Evolutionary conservation across 1,140 invertebrate species (phyloP).

Genomic region (Drosophila pachea): DNA sequence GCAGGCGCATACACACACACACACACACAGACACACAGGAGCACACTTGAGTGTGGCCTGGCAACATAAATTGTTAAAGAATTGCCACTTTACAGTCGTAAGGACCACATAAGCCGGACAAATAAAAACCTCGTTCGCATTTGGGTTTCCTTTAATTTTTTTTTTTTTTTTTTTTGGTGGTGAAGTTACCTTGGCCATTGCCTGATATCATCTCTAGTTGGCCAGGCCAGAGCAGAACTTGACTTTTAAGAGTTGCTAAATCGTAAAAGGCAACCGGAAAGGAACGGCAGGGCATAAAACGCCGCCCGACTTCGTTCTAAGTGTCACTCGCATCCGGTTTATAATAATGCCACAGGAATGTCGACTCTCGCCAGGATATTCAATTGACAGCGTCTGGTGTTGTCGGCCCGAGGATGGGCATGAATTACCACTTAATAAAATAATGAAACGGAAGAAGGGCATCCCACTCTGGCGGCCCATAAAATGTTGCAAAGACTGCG

Average conservation of each 20-base stretch:
- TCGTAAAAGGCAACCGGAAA: constrained; percentile 11
- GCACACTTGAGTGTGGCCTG: constrained; percentile 64
- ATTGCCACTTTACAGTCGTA: constrained; percentile 75
- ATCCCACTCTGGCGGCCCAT: too few species aligned
- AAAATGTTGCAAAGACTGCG: too few species aligned
- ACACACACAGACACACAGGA: constrained; percentile 3
- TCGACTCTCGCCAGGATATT: constrained; percentile 3
- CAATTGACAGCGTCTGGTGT: constrained; percentile 12
- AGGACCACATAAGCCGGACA: constrained; percentile 72
- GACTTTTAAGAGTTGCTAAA: constrained; percentile 9
- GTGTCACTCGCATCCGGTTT: constrained; percentile 6
- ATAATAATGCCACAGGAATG: constrained; percentile 16
- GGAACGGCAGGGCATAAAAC: constrained; percentile 2
- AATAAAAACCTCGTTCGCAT: constrained; percentile 61
- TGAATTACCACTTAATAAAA: constrained; percentile 17
- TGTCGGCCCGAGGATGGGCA: constrained; percentile 6
- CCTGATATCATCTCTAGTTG: constrained; percentile 14
- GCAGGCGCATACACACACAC: constrained; percentile 25
- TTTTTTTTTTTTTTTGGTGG: neutral
- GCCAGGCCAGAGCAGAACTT: constrained; percentile 1
- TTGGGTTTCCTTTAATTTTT: constrained; percentile 8
- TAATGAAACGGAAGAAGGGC: neutral
- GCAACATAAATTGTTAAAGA: constrained; percentile 75
- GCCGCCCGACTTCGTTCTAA: neutral
- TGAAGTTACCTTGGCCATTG: constrained; percentile 21